Evolutionary conservation across 1,140 invertebrate species (phyloP).

Genomic region (Scaptomyza montana): DNA sequence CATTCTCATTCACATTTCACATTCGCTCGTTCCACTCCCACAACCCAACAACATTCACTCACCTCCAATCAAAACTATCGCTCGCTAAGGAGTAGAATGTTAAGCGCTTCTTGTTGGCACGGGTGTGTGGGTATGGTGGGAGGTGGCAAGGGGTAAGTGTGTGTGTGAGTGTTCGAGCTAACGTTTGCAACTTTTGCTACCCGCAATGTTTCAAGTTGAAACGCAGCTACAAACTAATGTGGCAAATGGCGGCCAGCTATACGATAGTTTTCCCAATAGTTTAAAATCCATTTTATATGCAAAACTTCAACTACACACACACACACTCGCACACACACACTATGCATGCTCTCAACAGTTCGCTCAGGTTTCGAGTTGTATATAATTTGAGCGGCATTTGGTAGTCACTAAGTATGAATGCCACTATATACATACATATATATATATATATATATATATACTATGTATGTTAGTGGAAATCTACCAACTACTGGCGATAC

Average conservation of each 20-base stretch:
- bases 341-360: constrained; percentile 32
- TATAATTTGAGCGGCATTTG: constrained; percentile 65
- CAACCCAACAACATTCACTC: constrained; percentile 10
- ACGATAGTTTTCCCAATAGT: constrained; percentile 74
- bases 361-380: constrained; percentile 35
- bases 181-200: constrained; percentile 33
- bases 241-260: constrained; percentile 48
- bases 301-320: constrained; percentile 50
- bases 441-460: constrained; percentile 26
- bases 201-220: constrained; percentile 54
- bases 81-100: constrained; percentile 21
- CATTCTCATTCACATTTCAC: constrained; percentile 33
- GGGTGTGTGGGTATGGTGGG: neutral
- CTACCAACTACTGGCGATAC: constrained; percentile 48
- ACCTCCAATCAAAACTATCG: constrained; percentile 54
- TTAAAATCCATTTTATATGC: constrained; percentile 75
- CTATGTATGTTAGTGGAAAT: constrained; percentile 55
- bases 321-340: constrained; percentile 9
- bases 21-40: neutral
- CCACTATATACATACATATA: constrained; percentile 21
- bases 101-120: constrained; percentile 13
- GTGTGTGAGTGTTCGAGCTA: neutral
- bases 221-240: constrained; percentile 50
- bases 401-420: constrained; percentile 58
- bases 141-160: neutral